Conservation (phyloP, 37 sponge, comb jelly and placozoan species). For the Dysidea cf. avara region DNA sequence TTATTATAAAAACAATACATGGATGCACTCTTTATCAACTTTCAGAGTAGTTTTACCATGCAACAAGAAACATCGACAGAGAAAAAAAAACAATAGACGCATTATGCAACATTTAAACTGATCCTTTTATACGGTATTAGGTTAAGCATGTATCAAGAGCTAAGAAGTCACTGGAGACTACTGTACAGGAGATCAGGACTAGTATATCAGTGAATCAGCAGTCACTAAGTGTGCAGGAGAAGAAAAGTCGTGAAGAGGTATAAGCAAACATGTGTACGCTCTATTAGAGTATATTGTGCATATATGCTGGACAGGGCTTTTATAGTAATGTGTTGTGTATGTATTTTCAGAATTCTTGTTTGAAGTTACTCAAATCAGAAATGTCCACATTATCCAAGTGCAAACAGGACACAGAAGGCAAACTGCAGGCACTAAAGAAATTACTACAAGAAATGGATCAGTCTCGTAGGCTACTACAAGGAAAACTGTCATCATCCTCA, state of each 20-base stretch:
- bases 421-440: slow-evolving; percentile 27
- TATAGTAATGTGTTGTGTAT: neutral
- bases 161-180: slow-evolving; percentile 24
- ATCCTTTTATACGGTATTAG: no score
- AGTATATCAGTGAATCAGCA: slow-evolving; percentile 54
- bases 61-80: no score
- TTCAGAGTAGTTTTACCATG: no score
- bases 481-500: slow-evolving; percentile 39
- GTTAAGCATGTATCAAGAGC: slow-evolving; percentile 30
- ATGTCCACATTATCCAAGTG: slow-evolving; percentile 24
- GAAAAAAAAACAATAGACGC: no score
- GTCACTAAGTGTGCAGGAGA: slow-evolving; percentile 56
- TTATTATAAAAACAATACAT: no score
- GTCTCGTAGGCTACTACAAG: slow-evolving; percentile 15
- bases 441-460: slow-evolving; percentile 41
- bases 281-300: neutral
- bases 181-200: slow-evolving; percentile 47
- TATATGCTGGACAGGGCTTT: no score
- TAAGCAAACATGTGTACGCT: neutral
- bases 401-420: slow-evolving; percentile 35
- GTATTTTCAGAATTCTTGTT: slow-evolving; percentile 10
- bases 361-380: slow-evolving; percentile 43
- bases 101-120: no score
- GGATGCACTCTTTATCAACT: no score
- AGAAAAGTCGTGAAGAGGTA: slow-evolving; percentile 35